Evolutionary conservation across 1,140 invertebrate genomes (phyloP).

Genomic region (Hesperophylax magnus): DNA sequence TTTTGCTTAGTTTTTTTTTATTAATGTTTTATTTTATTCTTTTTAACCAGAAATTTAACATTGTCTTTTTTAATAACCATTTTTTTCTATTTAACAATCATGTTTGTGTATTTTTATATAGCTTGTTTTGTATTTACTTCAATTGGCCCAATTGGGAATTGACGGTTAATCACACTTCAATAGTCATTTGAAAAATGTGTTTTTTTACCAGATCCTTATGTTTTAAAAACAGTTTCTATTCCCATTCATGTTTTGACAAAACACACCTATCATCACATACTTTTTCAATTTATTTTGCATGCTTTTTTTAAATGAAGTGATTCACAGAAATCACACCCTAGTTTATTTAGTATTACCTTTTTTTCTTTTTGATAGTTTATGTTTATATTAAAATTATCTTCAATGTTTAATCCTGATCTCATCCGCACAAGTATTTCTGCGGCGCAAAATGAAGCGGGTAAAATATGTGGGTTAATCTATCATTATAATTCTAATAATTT

Average conservation of each 20-base stretch:
- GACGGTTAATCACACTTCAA: not conserved
- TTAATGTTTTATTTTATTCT: constrained; percentile 18
- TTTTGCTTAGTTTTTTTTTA: constrained; percentile 36
- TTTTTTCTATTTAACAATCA: constrained; percentile 38
- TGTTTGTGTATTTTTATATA: constrained; percentile 25
- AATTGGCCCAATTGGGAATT: constrained; percentile 52
- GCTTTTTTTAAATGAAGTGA: constrained; percentile 17
- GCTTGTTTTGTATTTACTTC: constrained; percentile 51
- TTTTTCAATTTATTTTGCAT: constrained; percentile 21
- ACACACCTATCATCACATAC: not conserved
- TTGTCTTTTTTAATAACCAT: constrained; percentile 14
- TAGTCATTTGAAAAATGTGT: constrained; percentile 7
- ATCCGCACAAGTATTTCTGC: no score
- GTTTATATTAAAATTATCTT: not conserved
- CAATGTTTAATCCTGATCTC: not conserved
- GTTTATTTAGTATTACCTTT: constrained; percentile 9
- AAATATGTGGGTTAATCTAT: not conserved
- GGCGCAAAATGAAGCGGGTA: not conserved
- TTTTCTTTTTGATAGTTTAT: not conserved
- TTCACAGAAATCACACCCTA: constrained; percentile 20
- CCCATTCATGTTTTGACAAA: constrained; percentile 31
- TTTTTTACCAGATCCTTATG: not conserved
- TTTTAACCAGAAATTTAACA: constrained; percentile 37
- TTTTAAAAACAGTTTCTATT: constrained; percentile 2
- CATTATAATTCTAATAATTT: not conserved